Percentiles rank a stretch among this genome's conserved stretches.
These are phyloP conservation scores for Lepidochitona cinerea DNA, from an alignment of 2,888 invertebrate species.

Conservation along the genomic window DNA sequence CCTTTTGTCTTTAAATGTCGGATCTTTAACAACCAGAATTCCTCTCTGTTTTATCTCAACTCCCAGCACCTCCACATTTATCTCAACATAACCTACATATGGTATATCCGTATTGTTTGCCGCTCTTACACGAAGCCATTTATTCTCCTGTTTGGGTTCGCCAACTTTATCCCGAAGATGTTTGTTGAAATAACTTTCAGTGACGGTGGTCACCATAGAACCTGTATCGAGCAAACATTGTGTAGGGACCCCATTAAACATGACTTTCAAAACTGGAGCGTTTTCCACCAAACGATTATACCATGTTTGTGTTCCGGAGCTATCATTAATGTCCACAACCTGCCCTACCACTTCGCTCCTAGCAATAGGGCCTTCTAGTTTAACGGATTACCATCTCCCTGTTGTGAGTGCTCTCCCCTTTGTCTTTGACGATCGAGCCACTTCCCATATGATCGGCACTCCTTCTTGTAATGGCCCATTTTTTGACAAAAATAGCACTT, in stretches of 20 bases:
- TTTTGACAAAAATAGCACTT: neutral
- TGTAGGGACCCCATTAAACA: neutral
- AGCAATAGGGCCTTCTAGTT: neutral
- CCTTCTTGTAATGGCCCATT: neutral
- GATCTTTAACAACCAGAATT: slow-evolving; percentile 3
- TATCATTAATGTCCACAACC: neutral
- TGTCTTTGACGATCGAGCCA: neutral
- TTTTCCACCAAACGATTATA: neutral
- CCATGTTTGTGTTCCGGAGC: neutral
- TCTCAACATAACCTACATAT: slow-evolving; percentile 14
- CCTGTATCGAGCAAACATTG: neutral
- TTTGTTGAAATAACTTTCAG: neutral
- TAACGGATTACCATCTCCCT: neutral
- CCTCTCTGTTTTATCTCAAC: neutral
- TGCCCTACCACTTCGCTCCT: neutral
- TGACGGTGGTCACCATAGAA: neutral
- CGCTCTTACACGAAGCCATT: neutral
- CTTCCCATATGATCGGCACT: neutral
- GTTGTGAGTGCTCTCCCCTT: too few relatives aligned
- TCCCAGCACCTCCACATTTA: slow-evolving; percentile 10
- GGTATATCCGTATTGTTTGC: slow-evolving; percentile 14
- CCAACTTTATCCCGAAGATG: neutral
- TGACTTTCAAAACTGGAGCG: neutral
- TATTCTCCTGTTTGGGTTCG: neutral
- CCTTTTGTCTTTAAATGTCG: neutral